Conservation (phyloP, 2,888 invertebrate genomes). For the Polydrusus cervinus region DNA sequence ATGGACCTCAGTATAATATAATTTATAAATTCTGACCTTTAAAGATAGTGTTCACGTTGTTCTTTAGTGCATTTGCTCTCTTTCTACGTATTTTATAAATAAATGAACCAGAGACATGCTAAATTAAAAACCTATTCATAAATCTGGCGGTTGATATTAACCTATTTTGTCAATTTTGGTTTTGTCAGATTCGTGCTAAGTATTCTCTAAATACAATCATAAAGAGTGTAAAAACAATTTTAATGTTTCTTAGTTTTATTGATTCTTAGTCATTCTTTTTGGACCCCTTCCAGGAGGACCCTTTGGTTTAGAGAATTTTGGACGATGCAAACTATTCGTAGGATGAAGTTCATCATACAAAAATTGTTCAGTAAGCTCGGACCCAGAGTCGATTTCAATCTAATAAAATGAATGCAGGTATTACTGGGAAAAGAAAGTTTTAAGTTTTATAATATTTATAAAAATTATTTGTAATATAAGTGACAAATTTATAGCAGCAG, state of each 20-base stretch:
- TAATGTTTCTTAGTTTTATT: slow-evolving; percentile 59
- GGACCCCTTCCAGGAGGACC: slow-evolving; percentile 96
- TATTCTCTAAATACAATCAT: background rate
- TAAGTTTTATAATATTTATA: background rate
- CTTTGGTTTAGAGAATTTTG: slow-evolving; percentile 97
- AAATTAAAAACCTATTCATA: no score
- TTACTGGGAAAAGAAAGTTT: background rate
- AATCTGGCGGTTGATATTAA: no score
- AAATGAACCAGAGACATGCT: no score
- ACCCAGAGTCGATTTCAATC: slow-evolving; percentile 93
- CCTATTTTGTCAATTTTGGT: background rate
- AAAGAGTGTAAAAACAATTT: slow-evolving; percentile 13
- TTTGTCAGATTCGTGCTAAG: background rate
- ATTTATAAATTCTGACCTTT: no score
- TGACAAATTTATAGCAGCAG: no score
- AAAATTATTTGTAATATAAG: background rate
- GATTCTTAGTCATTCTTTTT: slow-evolving; percentile 87
- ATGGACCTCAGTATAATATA: no score
- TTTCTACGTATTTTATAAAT: no score
- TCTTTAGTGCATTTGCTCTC: no score
- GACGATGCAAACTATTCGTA: slow-evolving; percentile 88
- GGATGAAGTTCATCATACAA: slow-evolving; percentile 96
- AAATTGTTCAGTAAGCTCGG: slow-evolving; percentile 92
- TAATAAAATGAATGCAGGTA: slow-evolving; percentile 67
- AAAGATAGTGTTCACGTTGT: no score